Base-by-base conservation (phyloP, 2,888 invertebrate genomes). In the Apomyelois bistriatella region DNA sequence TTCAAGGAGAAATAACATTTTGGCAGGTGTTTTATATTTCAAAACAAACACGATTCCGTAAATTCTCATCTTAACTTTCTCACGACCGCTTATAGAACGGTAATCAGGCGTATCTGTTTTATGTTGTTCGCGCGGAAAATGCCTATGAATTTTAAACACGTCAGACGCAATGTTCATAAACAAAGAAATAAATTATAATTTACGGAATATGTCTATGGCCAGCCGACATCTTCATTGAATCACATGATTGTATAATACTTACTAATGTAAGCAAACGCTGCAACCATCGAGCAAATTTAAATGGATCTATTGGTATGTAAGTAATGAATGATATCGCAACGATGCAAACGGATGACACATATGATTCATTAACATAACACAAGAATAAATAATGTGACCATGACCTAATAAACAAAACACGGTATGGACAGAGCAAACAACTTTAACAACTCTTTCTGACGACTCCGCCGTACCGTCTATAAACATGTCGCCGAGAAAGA, bases 41-140 rank as follows among this genome's bases (percentile, higher is more conserved):
- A 68, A 67, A 70, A 67, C 68, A 78, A 76, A 78, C 74, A 73
- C 69, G 66, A 73, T 78, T 70, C 66, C 68, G 59, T 61, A 69
- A 75, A 79, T 77, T 74, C 72, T 68, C 71, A 75, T 76, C 71
- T 71, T 72, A 79, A 82, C 74, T 82, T 82, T 84, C 82, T 76
- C 82, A 81, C 79, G 79, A 65, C 69, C 61, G 59, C 58, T 59
- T 53, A 49, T 56, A 63, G 59, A 58, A 64, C 66, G 63, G 68
- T 76, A 73, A 78, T 76, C 68, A 74, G 58, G 61, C 61, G 67
- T 62, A 56, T 76, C 81, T 80, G 82, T 65, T 79, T 77, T 66
- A 65, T 72, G 72, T 79, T 68, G 64, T 64, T 70, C 66, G 58
- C 63, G 60, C 61, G 58, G 57, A 58, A 62, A 69, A 72, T 62